A percentile compares a stretch with the other conserved stretches of the same genome.
These are phyloP conservation scores for Sepiola atlantica DNA, from an alignment of 2,888 invertebrate species.

Conservation along the genomic window DNA sequence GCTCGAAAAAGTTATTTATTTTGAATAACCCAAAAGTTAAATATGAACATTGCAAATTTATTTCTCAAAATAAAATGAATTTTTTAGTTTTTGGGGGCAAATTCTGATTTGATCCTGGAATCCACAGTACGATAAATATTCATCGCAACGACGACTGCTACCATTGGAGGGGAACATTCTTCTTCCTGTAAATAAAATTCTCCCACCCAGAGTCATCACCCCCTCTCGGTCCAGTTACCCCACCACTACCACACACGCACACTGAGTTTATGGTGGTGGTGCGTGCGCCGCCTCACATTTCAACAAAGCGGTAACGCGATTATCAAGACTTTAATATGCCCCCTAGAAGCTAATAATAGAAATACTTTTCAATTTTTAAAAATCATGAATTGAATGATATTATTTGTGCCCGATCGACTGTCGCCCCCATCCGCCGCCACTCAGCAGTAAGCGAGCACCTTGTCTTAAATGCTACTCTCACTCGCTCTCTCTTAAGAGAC, in stretches of 20 bases:
- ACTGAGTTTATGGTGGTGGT: background rate
- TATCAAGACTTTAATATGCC: background rate
- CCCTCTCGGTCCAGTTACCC: background rate
- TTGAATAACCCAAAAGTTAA: background rate
- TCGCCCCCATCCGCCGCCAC: background rate
- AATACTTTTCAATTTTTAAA: background rate
- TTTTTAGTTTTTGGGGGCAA: background rate
- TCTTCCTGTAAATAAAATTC: slow-evolving; percentile 15
- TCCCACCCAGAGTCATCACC: background rate
- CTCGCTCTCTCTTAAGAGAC: background rate
- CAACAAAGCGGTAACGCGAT: background rate
- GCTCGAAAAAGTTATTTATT: background rate
- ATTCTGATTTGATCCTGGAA: background rate
- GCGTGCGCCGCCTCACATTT: background rate
- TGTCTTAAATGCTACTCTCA: background rate
- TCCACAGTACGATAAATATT: background rate
- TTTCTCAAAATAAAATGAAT: background rate
- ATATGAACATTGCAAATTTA: background rate
- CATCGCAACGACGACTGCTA: slow-evolving; percentile 32
- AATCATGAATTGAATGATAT: no score
- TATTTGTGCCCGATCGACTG: background rate
- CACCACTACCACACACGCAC: background rate
- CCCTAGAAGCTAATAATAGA: background rate
- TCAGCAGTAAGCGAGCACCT: background rate
- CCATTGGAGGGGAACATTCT: background rate